A percentile compares a stretch with the other conserved stretches of the same genome.
Conservation (phyloP, 2,797 vertebrate species). For the Enteromius unitaeniatus region DNA sequence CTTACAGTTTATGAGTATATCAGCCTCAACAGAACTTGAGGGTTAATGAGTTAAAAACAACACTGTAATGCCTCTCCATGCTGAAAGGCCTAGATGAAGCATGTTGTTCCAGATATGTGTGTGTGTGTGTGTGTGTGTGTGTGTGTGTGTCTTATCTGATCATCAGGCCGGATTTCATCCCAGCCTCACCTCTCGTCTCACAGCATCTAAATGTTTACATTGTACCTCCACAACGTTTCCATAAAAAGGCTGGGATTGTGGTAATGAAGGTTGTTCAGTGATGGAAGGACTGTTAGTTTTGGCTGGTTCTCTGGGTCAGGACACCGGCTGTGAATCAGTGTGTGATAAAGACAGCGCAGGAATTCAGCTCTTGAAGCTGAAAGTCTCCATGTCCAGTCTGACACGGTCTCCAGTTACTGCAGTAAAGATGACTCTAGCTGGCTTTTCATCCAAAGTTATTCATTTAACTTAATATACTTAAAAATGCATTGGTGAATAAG, state of each 20-base stretch:
- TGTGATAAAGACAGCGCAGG: conserved; percentile 81
- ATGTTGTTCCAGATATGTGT: conserved; percentile 17
- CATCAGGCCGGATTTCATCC: conserved; percentile 67
- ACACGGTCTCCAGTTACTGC: not conserved
- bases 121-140: conserved; percentile 38
- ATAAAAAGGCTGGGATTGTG: conserved; percentile 76
- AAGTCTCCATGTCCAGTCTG: not conserved
- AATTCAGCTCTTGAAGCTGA: conserved; percentile 63
- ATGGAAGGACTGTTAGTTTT: conserved; percentile 89
- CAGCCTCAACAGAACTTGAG: not conserved
- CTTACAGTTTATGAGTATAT: not conserved
- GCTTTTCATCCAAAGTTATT: no score
- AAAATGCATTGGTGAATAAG: not conserved
- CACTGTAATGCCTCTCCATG: not conserved
- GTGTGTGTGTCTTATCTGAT: conserved; percentile 76
- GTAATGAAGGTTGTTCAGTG: conserved; percentile 58
- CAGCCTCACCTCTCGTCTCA: conserved; percentile 70
- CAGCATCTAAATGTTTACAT: conserved; percentile 86
- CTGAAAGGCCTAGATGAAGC: conserved; percentile 73
- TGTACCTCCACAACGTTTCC: conserved; percentile 84
- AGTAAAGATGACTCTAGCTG: no score
- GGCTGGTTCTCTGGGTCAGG: conserved; percentile 82
- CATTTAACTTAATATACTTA: no score
- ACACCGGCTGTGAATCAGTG: conserved; percentile 89
- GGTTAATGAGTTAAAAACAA: not conserved